Evolutionary conservation across 1,140 invertebrate species (phyloP).

Genomic region (Cydia strobilella): DNA sequence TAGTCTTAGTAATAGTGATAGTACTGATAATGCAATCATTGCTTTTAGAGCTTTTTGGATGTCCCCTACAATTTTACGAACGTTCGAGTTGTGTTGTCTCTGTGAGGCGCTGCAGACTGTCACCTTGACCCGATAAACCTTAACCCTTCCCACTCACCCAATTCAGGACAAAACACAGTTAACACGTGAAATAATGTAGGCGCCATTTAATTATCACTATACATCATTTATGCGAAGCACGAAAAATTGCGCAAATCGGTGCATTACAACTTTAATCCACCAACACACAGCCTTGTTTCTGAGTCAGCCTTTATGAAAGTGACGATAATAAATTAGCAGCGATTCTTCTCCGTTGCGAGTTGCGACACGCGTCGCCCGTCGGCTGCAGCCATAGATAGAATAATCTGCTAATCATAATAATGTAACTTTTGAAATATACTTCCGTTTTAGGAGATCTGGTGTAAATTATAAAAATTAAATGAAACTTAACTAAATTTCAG

Average conservation of each 20-base stretch:
- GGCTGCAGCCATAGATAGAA: slow-evolving; percentile 6
- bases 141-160: slow-evolving; percentile 1
- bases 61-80: no score
- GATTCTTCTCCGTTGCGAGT: slow-evolving; percentile 62
- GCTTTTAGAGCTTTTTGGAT: no score
- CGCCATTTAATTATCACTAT: slow-evolving; percentile 48
- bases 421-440: no score
- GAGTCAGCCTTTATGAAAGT: slow-evolving; percentile 72
- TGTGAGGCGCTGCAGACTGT: not conserved
- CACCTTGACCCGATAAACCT: not conserved
- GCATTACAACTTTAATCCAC: slow-evolving; percentile 50
- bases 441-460: no score
- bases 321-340: slow-evolving; percentile 74
- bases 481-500: no score
- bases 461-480: no score
- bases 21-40: no score
- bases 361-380: slow-evolving; percentile 45
- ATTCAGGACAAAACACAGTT: not conserved
- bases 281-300: slow-evolving; percentile 57
- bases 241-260: slow-evolving; percentile 49
- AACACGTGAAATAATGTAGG: slow-evolving; percentile 40
- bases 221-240: slow-evolving; percentile 42
- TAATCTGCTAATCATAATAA: not conserved
- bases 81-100: not conserved
- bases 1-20: no score